These are phyloP conservation scores for Illadopsis cleaveri DNA, from an alignment of 2,113 vertebrate genomes.

Conservation along the genomic window DNA sequence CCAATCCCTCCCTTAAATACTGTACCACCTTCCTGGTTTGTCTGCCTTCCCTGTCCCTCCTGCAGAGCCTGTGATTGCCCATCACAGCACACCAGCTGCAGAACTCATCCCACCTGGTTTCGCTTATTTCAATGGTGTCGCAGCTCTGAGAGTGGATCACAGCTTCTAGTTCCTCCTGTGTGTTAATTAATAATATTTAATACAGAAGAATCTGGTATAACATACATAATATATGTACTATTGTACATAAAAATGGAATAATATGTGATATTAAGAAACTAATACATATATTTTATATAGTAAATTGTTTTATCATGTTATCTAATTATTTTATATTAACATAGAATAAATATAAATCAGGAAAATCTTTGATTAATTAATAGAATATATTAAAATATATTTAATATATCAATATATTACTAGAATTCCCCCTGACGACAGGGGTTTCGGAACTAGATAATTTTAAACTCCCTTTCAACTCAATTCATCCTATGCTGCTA, in stretches of 20 bases:
- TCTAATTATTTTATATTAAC: not conserved
- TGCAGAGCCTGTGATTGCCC: not conserved
- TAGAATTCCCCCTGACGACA: not conserved
- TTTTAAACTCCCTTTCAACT: not conserved
- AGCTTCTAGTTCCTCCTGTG: not conserved
- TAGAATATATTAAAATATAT: not conserved
- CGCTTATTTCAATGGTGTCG: fast-evolving
- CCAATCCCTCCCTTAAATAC: not conserved
- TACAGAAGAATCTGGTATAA: not conserved
- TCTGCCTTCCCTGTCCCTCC: not conserved
- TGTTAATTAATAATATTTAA: not conserved
- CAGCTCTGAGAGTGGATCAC: not conserved
- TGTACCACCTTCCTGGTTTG: fast-evolving
- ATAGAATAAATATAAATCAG: not conserved
- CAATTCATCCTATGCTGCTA: not conserved
- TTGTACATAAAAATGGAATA: not conserved
- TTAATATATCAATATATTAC: not conserved
- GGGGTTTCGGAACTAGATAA: not conserved
- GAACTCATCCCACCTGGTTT: not conserved
- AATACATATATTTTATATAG: not conserved
- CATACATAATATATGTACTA: too few relatives aligned
- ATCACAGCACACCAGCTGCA: not conserved
- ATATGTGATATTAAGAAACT: not conserved
- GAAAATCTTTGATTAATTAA: fast-evolving
- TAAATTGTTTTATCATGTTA: not conserved